Conservation (phyloP, 2,797 vertebrate species). For the Gobionotothen gibberifrons region DNA sequence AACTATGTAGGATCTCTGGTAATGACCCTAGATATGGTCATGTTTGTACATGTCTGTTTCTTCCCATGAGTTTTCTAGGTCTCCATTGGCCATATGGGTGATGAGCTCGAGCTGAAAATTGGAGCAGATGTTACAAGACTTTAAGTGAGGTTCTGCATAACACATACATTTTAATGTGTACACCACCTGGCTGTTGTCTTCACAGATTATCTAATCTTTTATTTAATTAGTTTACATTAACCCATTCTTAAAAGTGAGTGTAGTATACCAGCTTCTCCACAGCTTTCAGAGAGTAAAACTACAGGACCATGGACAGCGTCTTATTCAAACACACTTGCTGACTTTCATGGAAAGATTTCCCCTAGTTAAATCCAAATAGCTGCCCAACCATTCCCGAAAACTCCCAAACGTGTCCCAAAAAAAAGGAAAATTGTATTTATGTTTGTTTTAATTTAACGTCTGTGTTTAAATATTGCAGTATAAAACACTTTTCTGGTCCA, state of each 20-base stretch:
- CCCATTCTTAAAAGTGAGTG: conserved; percentile 57
- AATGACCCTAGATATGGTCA: conserved; percentile 6
- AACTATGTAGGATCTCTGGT: conserved; percentile 25
- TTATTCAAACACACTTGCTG: conserved; percentile 9
- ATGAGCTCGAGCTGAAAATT: conserved; percentile 68
- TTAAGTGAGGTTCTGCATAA: conserved; percentile 66
- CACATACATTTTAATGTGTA: conserved; percentile 68
- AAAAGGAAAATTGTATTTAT: not conserved
- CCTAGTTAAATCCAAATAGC: too few species aligned
- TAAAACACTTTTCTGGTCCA: too few species aligned
- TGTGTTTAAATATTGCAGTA: too few species aligned
- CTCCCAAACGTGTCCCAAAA: not conserved
- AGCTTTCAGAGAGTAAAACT: conserved; percentile 44
- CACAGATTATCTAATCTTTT: conserved; percentile 53
- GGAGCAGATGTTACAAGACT: conserved; percentile 74
- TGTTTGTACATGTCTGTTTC: conserved; percentile 29
- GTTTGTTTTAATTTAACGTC: too few species aligned
- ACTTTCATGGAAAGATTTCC: not conserved
- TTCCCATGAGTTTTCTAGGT: conserved; percentile 48
- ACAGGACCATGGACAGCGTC: conserved; percentile 84
- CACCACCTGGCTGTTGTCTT: conserved; percentile 37
- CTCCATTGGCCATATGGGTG: conserved; percentile 74
- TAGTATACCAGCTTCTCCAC: conserved; percentile 17
- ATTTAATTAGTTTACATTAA: conserved; percentile 37
- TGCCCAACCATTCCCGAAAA: not conserved